A percentile compares a stretch with the other conserved stretches of the same genome.
Conservation (phyloP, 35 echinoderm and acorn worm species). For the Apostichopus californicus region DNA sequence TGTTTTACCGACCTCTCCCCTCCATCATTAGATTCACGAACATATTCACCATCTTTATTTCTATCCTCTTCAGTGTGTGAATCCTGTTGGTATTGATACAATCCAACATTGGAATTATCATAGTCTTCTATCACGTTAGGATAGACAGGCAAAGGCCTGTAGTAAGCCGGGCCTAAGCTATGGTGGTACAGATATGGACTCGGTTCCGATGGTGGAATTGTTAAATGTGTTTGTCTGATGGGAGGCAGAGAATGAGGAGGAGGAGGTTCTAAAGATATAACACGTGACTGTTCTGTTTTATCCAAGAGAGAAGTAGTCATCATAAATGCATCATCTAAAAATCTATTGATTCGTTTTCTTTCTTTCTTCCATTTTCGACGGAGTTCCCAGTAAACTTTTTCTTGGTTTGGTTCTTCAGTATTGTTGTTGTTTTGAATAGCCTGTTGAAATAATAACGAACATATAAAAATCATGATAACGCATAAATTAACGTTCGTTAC, state of each 20-base stretch:
- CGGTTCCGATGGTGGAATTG: neutral
- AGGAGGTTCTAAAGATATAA: neutral
- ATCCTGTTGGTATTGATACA: neutral
- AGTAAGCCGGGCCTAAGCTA: neutral
- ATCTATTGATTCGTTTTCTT: conserved; percentile 32
- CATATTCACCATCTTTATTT: neutral
- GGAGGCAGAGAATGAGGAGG: neutral
- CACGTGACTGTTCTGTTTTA: neutral
- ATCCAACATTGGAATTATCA: neutral
- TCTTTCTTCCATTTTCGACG: conserved; percentile 28
- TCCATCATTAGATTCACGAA: neutral
- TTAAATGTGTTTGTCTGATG: neutral
- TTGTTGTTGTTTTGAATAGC: neutral
- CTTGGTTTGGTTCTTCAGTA: neutral
- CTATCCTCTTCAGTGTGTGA: neutral
- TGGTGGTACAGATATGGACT: conserved; percentile 20
- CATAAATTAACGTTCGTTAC: no score
- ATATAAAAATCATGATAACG: neutral
- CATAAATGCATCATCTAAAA: conserved; percentile 16
- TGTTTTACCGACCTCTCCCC: neutral
- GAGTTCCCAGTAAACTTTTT: conserved; percentile 7
- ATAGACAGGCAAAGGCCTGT: neutral
- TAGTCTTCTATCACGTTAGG: neutral
- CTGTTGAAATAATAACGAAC: neutral
- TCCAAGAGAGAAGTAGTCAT: conserved; percentile 25